A percentile compares a stretch with the other conserved stretches of the same genome.
These are phyloP conservation scores for Pseudoatta argentina DNA, from an alignment of 1,140 invertebrate species.

Conservation along the genomic window DNA sequence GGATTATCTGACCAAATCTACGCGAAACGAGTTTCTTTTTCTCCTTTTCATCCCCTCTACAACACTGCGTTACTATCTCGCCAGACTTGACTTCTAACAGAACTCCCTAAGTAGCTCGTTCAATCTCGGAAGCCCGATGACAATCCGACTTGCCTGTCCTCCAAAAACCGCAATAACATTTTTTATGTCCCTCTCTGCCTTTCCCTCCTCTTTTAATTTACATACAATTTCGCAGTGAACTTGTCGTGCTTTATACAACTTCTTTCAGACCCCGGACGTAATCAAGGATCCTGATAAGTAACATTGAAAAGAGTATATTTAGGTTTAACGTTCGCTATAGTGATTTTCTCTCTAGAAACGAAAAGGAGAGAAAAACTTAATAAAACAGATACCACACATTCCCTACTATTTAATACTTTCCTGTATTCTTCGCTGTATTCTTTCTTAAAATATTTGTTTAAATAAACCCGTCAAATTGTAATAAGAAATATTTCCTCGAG, in stretches of 20 bases:
- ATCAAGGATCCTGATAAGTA: conserved; percentile 59
- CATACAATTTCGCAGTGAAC: conserved; percentile 63
- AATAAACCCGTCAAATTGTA: conserved; percentile 37
- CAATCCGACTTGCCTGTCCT: conserved; percentile 42
- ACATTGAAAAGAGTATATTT: conserved; percentile 30
- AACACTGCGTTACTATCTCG: neutral
- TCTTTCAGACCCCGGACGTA: conserved; percentile 36
- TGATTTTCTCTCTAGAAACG: conserved; percentile 21
- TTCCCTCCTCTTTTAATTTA: conserved; percentile 68
- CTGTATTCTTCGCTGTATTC: neutral
- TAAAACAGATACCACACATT: conserved; percentile 4
- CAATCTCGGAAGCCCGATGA: conserved; percentile 63
- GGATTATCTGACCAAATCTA: conserved; percentile 77
- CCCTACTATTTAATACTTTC: conserved; percentile 3
- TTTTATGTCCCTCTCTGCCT: conserved; percentile 17
- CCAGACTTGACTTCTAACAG: conserved; percentile 68
- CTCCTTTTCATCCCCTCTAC: conserved; percentile 45
- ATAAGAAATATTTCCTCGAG: conserved; percentile 2
- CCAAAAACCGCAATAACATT: conserved; percentile 65
- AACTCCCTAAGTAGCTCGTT: conserved; percentile 73
- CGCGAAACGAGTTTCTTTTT: conserved; percentile 66
- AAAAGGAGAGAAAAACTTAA: conserved; percentile 9
- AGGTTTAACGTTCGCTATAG: neutral
- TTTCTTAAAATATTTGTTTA: conserved; percentile 21
- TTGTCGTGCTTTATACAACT: conserved; percentile 19